Conservation (phyloP, 2,797 vertebrate genomes). For the Eospalax fontanierii region DNA sequence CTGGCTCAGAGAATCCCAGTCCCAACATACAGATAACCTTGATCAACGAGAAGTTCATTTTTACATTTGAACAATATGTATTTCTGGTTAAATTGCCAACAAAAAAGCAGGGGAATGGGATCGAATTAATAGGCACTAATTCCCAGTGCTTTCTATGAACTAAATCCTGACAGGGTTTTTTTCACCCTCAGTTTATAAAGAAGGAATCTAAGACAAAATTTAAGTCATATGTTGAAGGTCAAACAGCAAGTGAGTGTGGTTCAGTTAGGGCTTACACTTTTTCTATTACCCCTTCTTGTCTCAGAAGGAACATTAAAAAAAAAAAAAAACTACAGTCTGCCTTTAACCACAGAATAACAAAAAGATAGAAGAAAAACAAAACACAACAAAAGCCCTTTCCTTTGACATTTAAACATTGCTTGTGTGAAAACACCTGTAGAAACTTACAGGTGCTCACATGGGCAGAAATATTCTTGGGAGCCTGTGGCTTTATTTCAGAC, state of each 20-base stretch:
- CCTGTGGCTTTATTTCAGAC: slow-evolving; percentile 53
- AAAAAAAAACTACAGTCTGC: background rate
- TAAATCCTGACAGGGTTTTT: background rate
- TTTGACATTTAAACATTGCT: slow-evolving; percentile 50
- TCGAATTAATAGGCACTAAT: background rate
- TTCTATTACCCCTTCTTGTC: background rate
- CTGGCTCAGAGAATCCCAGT: rapidly evolving
- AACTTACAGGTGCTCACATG: background rate
- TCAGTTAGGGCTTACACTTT: background rate
- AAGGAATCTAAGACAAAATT: slow-evolving; percentile 23
- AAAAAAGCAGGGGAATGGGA: background rate
- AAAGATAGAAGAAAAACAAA: background rate
- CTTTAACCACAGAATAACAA: background rate
- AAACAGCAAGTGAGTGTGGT: background rate
- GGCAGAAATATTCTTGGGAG: slow-evolving; percentile 50
- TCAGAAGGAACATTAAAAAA: slow-evolving; percentile 20
- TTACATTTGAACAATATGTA: background rate
- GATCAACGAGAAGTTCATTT: background rate
- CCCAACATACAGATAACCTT: background rate
- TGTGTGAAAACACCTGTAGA: background rate
- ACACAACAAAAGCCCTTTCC: background rate
- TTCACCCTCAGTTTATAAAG: slow-evolving; percentile 43
- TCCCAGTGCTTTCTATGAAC: background rate
- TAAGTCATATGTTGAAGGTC: slow-evolving; percentile 59
- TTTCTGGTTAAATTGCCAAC: background rate